Percentiles rank a stretch among this genome's conserved stretches.
These are phyloP conservation scores for Sylvietta virens DNA, from an alignment of 2,113 vertebrate genomes.

Conservation along the genomic window DNA sequence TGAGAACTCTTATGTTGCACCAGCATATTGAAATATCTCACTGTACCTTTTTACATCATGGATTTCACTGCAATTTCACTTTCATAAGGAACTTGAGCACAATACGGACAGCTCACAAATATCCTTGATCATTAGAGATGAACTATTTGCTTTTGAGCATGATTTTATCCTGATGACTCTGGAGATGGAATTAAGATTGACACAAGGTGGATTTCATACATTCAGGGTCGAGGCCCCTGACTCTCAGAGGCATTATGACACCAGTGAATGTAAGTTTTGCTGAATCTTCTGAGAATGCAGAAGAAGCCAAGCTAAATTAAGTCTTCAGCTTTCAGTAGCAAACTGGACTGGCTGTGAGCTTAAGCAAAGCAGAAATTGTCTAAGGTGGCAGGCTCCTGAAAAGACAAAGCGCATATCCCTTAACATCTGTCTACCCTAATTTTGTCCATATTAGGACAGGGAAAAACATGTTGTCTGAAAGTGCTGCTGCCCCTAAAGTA, in stretches of 20 bases:
- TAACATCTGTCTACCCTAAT: neutral
- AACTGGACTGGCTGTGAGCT: neutral
- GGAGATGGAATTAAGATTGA: neutral
- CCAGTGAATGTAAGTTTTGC: neutral
- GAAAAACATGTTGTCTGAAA: constrained; percentile 31
- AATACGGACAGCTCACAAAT: neutral
- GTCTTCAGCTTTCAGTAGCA: neutral
- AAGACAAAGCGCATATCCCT: neutral
- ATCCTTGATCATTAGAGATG: neutral
- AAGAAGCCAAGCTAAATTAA: neutral
- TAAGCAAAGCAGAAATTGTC: neutral
- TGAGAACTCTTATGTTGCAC: neutral
- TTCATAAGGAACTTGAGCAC: neutral
- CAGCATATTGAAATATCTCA: neutral
- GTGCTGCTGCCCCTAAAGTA: constrained; percentile 8
- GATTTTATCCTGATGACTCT: neutral
- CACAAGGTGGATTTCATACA: neutral
- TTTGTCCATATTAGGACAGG: constrained; percentile 33
- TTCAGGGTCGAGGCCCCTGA: neutral
- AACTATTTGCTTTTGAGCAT: neutral
- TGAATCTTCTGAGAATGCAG: neutral
- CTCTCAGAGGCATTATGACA: neutral
- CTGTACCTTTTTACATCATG: neutral
- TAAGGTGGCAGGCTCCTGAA: neutral
- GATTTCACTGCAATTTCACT: neutral